Evolutionary conservation across 2,797 vertebrate species (phyloP), one percentile per base, ranked within the genome.

Genomic region (Melanotaenia nigrans): DNA sequence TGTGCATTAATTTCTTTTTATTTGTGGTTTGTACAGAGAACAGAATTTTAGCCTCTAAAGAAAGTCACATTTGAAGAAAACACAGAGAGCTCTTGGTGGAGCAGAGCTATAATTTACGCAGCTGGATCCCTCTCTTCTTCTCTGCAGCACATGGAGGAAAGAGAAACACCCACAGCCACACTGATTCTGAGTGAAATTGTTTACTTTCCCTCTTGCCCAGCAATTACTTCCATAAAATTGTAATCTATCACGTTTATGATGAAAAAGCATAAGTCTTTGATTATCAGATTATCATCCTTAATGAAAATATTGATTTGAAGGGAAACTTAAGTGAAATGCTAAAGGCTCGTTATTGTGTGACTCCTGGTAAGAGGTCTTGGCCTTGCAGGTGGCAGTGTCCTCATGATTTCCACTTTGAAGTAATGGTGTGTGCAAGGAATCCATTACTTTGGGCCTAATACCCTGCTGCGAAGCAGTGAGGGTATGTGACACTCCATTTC

Each of bases 351-450:
- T 32, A 56, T 75, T 58, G 70, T 49, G 70, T 65, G 72, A 63
- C 35, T 79, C 40, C 57, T 42, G 56, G 58, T 38, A 65, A 67
- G 65, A 67, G 67, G 64, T 58, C 38, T 61, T 56, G 78, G 88
- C 62, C 71, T 87, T 55, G 57, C 86, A 88, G 84, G 84, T 87
- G 75, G 70, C 65, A 58, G 51, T 28, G 6, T 84, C 66, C 71
- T 71, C 77, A 62, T 78, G 72, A 82, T 86, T 87, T 89, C 79
- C 77, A 85, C 68, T 83, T 90, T 85, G 83, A 89, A 88, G 81
- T 89, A 89, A 91, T 90, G 87, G 83, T 8, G 64, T 85, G 87
- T 90, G 86, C 60, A 82, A 90, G 76, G 65, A 91, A 88, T 89
- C 85, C 87, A 90, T 92, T 91, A 84, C 79, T 78, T 88, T 81